A percentile compares a stretch with the other conserved stretches of the same genome.
These are phyloP conservation scores for Dolichallabes microphthalmus DNA, from an alignment of 2,113 vertebrate genomes.

Conservation along the genomic window DNA sequence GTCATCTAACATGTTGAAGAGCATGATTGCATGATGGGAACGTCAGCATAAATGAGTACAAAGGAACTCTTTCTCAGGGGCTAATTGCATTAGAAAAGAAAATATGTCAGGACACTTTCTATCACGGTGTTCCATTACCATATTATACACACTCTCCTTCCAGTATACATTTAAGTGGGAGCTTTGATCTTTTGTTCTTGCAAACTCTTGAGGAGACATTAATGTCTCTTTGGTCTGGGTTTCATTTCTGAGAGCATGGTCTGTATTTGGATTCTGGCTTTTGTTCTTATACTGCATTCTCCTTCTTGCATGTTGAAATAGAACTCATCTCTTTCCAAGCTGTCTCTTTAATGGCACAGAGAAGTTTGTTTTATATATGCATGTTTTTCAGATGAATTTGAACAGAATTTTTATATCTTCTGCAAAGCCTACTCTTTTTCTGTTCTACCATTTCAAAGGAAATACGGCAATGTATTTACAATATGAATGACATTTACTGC, in stretches of 20 bases:
- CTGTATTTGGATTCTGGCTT: background rate
- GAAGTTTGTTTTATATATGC: background rate
- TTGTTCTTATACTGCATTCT: background rate
- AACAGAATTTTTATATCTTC: background rate
- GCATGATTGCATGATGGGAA: too few relatives aligned
- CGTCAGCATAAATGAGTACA: too few relatives aligned
- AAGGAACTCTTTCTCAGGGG: background rate
- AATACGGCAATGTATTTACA: background rate
- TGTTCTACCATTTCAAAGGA: background rate
- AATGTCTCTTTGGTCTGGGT: background rate
- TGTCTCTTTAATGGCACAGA: background rate
- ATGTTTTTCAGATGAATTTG: background rate
- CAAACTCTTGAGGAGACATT: background rate
- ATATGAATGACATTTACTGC: background rate
- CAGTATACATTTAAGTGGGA: background rate
- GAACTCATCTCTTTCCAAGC: background rate
- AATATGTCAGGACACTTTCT: background rate
- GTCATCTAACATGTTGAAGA: too few relatives aligned
- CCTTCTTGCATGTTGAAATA: background rate
- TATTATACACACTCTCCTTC: background rate
- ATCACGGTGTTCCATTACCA: background rate
- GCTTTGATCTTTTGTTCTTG: background rate
- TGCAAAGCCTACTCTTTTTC: background rate
- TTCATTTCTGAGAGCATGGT: background rate
- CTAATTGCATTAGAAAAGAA: background rate